Evolutionary conservation across 2,888 invertebrate species (phyloP).

Genomic region (Geophilus truncorum): DNA sequence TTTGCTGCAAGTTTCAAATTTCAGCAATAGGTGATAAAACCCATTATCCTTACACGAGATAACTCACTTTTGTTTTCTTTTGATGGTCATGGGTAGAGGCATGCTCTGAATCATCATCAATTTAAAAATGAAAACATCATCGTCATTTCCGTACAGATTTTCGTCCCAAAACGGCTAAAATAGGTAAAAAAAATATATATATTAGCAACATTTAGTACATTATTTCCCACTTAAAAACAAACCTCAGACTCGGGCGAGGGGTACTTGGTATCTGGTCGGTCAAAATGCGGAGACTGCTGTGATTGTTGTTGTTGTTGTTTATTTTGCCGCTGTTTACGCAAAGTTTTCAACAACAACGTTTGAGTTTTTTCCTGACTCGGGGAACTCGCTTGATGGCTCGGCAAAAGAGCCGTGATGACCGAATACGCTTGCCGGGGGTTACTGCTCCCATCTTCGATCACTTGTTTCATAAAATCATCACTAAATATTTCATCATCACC

Average conservation of each 20-base stretch:
- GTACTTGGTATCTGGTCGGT: background rate
- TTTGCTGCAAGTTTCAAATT: too few relatives aligned
- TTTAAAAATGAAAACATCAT: background rate
- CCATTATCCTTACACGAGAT: too few relatives aligned
- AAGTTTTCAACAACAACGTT: background rate
- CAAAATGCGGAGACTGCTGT: background rate
- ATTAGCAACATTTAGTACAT: background rate
- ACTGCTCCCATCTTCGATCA: constrained; percentile 14
- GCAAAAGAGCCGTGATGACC: constrained; percentile 9
- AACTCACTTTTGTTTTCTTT: constrained; percentile 27
- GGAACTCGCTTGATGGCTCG: background rate
- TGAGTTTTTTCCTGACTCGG: background rate
- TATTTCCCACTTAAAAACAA: background rate
- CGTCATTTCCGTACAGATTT: constrained; percentile 1
- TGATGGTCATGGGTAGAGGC: constrained; percentile 30
- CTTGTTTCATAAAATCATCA: constrained; percentile 28
- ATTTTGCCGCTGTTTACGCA: background rate
- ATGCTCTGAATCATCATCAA: constrained; percentile 29
- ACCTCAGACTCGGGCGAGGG: background rate
- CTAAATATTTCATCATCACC: background rate
- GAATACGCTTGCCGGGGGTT: constrained; percentile 15
- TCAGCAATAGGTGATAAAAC: background rate
- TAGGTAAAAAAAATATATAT: background rate
- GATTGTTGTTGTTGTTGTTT: too few relatives aligned
- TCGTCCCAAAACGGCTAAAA: constrained; percentile 8